Evolutionary conservation across 2,797 vertebrate species (phyloP).

Genomic region (Manis crassicaudata): DNA sequence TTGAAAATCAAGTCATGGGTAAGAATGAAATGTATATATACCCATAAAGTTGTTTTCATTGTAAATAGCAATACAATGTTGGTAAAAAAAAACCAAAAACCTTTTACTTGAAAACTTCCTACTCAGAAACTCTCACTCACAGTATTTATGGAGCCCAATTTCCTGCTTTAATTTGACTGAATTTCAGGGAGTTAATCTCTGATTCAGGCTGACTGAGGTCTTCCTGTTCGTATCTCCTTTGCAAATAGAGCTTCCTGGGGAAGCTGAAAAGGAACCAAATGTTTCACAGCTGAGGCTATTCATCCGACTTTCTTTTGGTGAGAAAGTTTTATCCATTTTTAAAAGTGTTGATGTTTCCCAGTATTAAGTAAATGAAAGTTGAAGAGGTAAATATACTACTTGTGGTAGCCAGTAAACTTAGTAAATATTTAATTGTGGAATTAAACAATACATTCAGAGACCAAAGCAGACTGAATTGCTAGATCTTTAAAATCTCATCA

Average conservation of each 20-base stretch:
- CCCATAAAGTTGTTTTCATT: background rate
- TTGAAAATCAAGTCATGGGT: background rate
- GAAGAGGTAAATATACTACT: background rate
- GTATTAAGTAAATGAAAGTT: background rate
- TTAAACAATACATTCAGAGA: background rate
- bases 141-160: background rate
- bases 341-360: background rate
- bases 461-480: background rate
- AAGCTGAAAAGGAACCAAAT: slow-evolving; percentile 21
- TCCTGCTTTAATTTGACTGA: background rate
- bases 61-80: background rate
- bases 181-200: slow-evolving; percentile 22
- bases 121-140: slow-evolving; percentile 1
- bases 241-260: slow-evolving; percentile 23
- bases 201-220: background rate
- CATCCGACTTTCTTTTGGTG: background rate
- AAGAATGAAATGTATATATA: background rate
- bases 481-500: background rate
- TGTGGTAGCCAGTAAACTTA: background rate
- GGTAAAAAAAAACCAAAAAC: background rate
- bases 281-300: background rate
- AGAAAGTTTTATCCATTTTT: background rate
- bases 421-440: background rate
- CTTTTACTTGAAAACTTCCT: slow-evolving; percentile 32
- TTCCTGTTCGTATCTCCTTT: slow-evolving; percentile 38